phyloP scores from a whole-genome alignment of 2,113 vertebrate genomes.

The Hoplias malabaricus region DNA sequence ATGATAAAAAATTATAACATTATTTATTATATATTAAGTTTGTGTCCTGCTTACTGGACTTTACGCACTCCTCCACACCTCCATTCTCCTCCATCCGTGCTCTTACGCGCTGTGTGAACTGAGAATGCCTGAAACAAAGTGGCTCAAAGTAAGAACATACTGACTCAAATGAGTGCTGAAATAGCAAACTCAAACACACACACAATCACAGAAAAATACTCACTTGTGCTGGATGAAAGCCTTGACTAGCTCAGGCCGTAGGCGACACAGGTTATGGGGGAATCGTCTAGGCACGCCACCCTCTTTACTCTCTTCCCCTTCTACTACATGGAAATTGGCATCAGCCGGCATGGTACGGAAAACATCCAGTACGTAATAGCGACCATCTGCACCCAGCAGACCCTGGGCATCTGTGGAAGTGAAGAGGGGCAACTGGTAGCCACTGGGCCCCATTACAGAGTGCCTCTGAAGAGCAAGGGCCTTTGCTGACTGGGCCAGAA shows the following conservation, averaged over 20 bases:
- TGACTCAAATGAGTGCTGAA: too few relatives aligned
- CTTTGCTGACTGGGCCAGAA: conserved; percentile 73
- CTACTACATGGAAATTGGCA: conserved; percentile 70
- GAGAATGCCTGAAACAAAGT: conserved; percentile 62
- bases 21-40: too few relatives aligned
- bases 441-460: conserved; percentile 60
- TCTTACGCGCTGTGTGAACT: conserved; percentile 69
- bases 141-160: neutral
- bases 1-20: too few relatives aligned
- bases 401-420: conserved; percentile 78
- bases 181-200: neutral
- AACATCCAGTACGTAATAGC: conserved; percentile 79
- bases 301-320: conserved; percentile 36
- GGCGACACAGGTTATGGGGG: conserved; percentile 72
- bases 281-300: conserved; percentile 64
- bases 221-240: conserved; percentile 79
- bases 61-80: conserved; percentile 70
- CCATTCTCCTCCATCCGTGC: conserved; percentile 68
- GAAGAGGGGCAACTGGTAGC: conserved; percentile 71
- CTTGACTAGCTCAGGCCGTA: conserved; percentile 75
- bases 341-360: conserved; percentile 76
- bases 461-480: conserved; percentile 72
- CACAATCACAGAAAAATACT: conserved; percentile 36
- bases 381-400: conserved; percentile 76
- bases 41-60: conserved; percentile 59